These are phyloP conservation scores for Varanus salvator DNA, from an alignment of 2,113 vertebrate species.

Conservation along the genomic window DNA sequence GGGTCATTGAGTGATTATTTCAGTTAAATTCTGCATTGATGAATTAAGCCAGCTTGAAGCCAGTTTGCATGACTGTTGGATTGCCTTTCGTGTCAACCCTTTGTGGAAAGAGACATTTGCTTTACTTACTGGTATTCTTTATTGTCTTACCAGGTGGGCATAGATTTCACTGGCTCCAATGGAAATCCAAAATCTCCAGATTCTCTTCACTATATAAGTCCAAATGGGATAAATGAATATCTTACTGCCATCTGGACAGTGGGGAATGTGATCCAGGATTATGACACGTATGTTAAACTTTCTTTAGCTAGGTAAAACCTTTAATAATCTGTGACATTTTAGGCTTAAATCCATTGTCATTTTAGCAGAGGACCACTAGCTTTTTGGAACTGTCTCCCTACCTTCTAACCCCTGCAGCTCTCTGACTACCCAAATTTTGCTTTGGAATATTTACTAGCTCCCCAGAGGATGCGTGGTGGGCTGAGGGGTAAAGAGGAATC, in stretches of 20 bases:
- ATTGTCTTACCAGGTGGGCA: slow-evolving; percentile 82
- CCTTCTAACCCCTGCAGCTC: too few relatives aligned
- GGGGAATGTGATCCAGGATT: slow-evolving; percentile 92
- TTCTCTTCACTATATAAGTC: slow-evolving; percentile 92
- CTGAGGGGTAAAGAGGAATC: too few relatives aligned
- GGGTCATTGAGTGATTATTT: too few relatives aligned
- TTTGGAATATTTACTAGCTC: too few relatives aligned
- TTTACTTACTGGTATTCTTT: background rate
- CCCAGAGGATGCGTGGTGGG: too few relatives aligned
- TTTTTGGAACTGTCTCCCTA: background rate
- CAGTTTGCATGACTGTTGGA: background rate
- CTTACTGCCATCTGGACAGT: slow-evolving; percentile 92
- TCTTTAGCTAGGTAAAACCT: background rate
- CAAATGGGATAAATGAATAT: slow-evolving; percentile 90
- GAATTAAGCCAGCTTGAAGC: background rate
- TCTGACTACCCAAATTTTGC: too few relatives aligned
- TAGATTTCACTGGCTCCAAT: slow-evolving; percentile 96
- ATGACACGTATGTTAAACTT: slow-evolving; percentile 82
- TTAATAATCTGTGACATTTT: background rate
- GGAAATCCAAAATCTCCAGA: slow-evolving; percentile 90
- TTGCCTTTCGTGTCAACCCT: background rate
- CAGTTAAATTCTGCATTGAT: background rate
- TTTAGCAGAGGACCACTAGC: too few relatives aligned
- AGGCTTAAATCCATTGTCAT: too few relatives aligned
- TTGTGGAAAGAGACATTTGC: slow-evolving; percentile 1